Evolutionary conservation across 2,888 invertebrate species (phyloP), one percentile per base, ranked within the genome.

Genomic region (Malachius bipustulatus): DNA sequence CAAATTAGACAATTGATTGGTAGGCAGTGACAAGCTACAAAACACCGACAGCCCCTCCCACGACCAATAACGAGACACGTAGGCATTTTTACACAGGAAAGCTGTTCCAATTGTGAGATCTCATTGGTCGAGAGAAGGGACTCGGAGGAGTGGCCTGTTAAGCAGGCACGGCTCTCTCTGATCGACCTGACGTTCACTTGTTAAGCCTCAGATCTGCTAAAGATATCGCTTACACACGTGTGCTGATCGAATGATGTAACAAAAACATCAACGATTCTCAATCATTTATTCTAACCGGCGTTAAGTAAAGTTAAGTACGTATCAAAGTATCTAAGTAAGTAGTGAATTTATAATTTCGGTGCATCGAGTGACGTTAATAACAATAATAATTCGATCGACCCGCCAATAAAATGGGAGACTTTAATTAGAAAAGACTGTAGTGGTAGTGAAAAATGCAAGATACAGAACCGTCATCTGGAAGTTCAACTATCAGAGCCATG

Each of bases 1-100:
- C 52, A 55, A 55, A 56, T 55, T 55, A 47, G 54, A 52, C 53
- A 49, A 47, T 45, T 52, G 54, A 56, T 58, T 57, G 57, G 56
- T 54, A 50, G 54, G 53, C 40, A 43, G 52, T 42, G 36, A 43
- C 44, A 36, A 40, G 43, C 40, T 39, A 44, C 41, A 35, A 37
- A 43, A 42, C 42, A 34, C 39, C 30, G 29, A 29, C 39, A 36
- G 43, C 47, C 44, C 34, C 54, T 27, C 54, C 55, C 14, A 19
- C 39, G 14, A 39, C 56, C 56, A 56, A 56, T 55, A 30, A 24
- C 10, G 14, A 14, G 3, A 26, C 14, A 19, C 15, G 43, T 39
- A 51, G 51, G 50, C 46, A 46, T 50, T 50, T 51, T 50, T 50
- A 48, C 43, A 50, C 48, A 47, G 41, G 42, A 43, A 36, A 28